Conservation (phyloP, 92 coral and sea anemone genomes). For the Zoanthus gigantus region DNA sequence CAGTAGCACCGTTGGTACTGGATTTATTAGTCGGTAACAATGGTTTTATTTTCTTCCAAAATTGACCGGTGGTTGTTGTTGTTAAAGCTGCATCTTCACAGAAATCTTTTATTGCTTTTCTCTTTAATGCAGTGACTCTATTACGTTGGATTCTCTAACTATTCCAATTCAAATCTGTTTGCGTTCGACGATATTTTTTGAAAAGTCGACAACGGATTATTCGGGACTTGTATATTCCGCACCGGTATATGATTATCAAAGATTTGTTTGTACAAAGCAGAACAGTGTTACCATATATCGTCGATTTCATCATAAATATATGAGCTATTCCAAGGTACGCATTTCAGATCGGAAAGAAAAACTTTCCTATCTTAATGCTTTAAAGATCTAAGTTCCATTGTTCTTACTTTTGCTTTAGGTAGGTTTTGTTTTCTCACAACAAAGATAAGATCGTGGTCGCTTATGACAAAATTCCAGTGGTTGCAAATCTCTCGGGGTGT, state of each 20-base stretch:
- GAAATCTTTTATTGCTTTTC: slow-evolving; percentile 60
- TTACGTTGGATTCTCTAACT: slow-evolving; percentile 63
- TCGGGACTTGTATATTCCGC: slow-evolving; percentile 41
- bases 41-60: slow-evolving; percentile 71
- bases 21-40: slow-evolving; percentile 58
- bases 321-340: slow-evolving; percentile 69
- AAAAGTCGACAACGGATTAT: slow-evolving; percentile 58
- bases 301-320: slow-evolving; percentile 56
- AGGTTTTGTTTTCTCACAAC: slow-evolving; percentile 67
- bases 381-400: slow-evolving; percentile 66
- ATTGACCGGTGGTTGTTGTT: slow-evolving; percentile 40
- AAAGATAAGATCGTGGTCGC: slow-evolving; percentile 66
- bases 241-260: slow-evolving; percentile 52
- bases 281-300: slow-evolving; percentile 66
- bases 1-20: slow-evolving; percentile 26
- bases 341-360: slow-evolving; percentile 6
- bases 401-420: slow-evolving; percentile 64
- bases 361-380: slow-evolving; percentile 49
- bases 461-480: slow-evolving; percentile 39
- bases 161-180: slow-evolving; percentile 60
- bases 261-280: slow-evolving; percentile 54
- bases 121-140: slow-evolving; percentile 60
- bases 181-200: slow-evolving; percentile 58
- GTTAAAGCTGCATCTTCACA: slow-evolving; percentile 52
- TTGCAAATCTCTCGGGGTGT: slow-evolving; percentile 46